Base-by-base conservation (phyloP, 2,888 invertebrate genomes). In the Campaea margaritaria region DNA sequence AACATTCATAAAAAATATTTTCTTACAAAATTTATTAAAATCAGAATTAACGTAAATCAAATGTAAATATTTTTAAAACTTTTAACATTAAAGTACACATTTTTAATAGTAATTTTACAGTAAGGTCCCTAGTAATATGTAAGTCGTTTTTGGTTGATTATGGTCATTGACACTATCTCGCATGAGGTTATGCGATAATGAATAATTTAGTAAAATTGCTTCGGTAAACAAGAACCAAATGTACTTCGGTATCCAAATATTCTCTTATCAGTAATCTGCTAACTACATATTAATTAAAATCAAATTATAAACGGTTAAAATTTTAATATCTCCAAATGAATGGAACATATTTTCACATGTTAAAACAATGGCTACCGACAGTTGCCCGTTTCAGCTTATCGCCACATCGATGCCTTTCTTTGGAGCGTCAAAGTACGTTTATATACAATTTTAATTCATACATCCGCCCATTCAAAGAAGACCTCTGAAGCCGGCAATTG, bases 321-420 rank as follows among this genome's bases (percentile, higher is more conserved):
- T 81, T 85, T 81, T 84, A 86, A 83, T 84, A 82, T 75, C 74
- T 50, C 42, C 68, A 77, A 76, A 75, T 78, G 79, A 83, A 85
- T 60, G 55, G 46, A 61, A 51, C 54, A 55, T 81, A 84, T 87
- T 86, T 85, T 89, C 89, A 84, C 89, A 89, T 86, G 80, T 81
- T 85, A 84, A 88, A 87, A 91, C 91, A 91, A 91, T 91, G 83
- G 91, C 86, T 84, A 86, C 85, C 82, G 82, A 80, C 88, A 82
- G 88, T 89, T 87, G 85, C 79, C 78, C 80, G 79, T 77, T 79
- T 75, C 72, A 70, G 73, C 81, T 88, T 87, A 89, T 91, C 89
- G 75, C 69, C 62, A 71, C 85, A 91, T 91, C 89, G 81, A 84
- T 87, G 80, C 84, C 84, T 89, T 88, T 87, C 87, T 84, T 84